These are phyloP conservation scores for Malthinus seriepunctatus DNA, from an alignment of 2,888 invertebrate species.

Conservation along the genomic window DNA sequence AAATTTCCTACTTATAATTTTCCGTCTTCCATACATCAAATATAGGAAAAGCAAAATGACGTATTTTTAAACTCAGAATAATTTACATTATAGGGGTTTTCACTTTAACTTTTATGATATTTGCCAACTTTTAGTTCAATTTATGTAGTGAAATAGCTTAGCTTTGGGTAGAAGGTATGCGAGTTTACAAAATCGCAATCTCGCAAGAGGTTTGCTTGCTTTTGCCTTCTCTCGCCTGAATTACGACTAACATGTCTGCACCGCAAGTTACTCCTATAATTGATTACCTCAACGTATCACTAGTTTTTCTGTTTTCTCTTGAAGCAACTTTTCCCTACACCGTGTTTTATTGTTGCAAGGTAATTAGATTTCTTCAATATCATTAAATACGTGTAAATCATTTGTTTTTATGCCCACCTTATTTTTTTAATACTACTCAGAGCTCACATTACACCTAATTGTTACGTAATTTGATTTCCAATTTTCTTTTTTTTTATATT, in stretches of 20 bases:
- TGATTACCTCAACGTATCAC: constrained; percentile 32
- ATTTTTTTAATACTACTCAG: neutral
- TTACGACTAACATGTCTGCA: constrained; percentile 29
- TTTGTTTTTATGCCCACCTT: constrained; percentile 17
- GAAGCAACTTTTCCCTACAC: constrained; percentile 19
- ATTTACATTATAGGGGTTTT: constrained; percentile 27
- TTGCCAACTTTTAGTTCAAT: constrained; percentile 26
- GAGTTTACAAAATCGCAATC: constrained; percentile 24
- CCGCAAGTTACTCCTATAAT: constrained; percentile 31
- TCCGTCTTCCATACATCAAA: too few species aligned
- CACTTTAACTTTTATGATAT: constrained; percentile 26
- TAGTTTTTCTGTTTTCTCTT: constrained; percentile 27
- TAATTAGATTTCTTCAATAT: constrained; percentile 28
- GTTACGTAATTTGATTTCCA: too few species aligned
- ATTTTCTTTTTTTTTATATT: too few species aligned
- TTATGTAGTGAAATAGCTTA: constrained; percentile 29
- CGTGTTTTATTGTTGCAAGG: constrained; percentile 25
- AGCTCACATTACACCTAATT: too few species aligned
- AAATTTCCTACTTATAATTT: too few species aligned
- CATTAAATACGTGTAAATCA: constrained; percentile 27
- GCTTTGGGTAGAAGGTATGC: constrained; percentile 13
- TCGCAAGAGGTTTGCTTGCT: constrained; percentile 14
- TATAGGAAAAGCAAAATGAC: constrained; percentile 10
- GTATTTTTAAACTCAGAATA: constrained; percentile 26
- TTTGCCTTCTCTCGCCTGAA: constrained; percentile 19